Base-by-base conservation (phyloP, 2,888 invertebrate genomes). In the Ryuthela nishihirai region DNA sequence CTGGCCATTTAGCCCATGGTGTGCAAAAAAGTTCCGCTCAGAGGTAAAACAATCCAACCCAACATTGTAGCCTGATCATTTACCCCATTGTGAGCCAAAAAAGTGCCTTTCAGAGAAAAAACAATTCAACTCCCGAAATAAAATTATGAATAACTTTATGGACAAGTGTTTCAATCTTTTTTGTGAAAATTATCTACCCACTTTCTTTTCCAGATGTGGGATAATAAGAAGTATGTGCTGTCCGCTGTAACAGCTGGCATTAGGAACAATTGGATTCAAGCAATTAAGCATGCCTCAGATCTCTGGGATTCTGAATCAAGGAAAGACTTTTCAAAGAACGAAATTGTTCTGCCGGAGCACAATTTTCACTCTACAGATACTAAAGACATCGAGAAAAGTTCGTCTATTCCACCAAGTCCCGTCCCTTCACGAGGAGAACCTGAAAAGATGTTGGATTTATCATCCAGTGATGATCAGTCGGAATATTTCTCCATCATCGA, bases 211-310 rank as follows among this genome's bases (percentile, higher is more conserved):
- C 76, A 86, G 85, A 85, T 86, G 35, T 85, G 88, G 85, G 87
- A 88, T 69, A 89, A 88, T 56, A 83, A 84, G 69, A 83, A 85
- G 62, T 82, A 87, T 63, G 71, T 79, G 12, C 74, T 95, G 61
- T 89, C 92, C 23, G 93, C 94, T 25, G 85, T 93, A 53, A 93
- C 94, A 5, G 85, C 88, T 15, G 90, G 90, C 18, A 91, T 93
- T 61, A 81, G 94, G 68, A 83, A 84, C 46, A 92, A 89, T 73
- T 95, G 94, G 95, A 83, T 94, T 72, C 85, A 88, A 47, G 89
- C 92, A 17, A 80, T 91, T 67, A 80, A 83, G 66, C 83, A 83
- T 72, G 87, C 88, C 2, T 87, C 88, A 1, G 46, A 52, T 38
- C 32, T 55, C 7, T 55, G 55, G 55, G 46, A 46, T 10, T 55